phyloP scores from a whole-genome alignment of 2,797 vertebrate species.

The Bryconaethiops microstoma region DNA sequence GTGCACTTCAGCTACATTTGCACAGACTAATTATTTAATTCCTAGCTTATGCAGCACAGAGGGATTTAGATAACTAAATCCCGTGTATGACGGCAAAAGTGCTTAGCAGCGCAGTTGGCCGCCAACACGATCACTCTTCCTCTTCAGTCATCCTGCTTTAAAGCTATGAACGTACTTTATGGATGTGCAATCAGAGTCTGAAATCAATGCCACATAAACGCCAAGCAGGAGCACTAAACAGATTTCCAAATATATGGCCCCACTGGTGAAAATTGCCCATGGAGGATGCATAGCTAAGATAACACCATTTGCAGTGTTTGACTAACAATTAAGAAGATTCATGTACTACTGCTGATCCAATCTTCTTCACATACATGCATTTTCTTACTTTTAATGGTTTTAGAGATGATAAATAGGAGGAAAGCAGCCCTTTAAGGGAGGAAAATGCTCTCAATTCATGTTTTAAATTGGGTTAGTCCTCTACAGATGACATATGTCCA shows the following conservation, averaged over 20 bases:
- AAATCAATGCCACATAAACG: conserved; percentile 49
- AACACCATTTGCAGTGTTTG: not conserved
- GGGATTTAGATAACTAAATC: conserved; percentile 29
- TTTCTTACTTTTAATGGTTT: not conserved
- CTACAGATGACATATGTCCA: not conserved
- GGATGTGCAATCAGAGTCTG: conserved; percentile 39
- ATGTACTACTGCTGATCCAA: not conserved
- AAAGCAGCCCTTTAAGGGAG: not conserved
- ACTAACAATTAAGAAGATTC: not conserved
- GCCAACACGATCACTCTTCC: conserved; percentile 6
- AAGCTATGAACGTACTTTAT: conserved; percentile 32
- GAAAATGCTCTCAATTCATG: not conserved
- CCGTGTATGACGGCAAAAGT: not conserved
- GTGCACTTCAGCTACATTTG: conserved; percentile 39
- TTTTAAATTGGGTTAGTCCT: not conserved
- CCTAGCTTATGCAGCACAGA: conserved; percentile 53
- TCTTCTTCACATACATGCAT: not conserved
- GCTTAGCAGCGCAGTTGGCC: conserved; percentile 12
- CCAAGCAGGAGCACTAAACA: conserved; percentile 11
- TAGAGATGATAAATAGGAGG: not conserved
- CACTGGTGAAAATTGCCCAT: not conserved
- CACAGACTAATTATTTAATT: conserved; percentile 68
- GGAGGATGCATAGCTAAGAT: not conserved
- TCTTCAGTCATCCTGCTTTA: not conserved
- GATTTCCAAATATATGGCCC: conserved; percentile 18